phyloP scores from a whole-genome alignment of 2,888 invertebrate genomes.

The Theristus sp. region DNA sequence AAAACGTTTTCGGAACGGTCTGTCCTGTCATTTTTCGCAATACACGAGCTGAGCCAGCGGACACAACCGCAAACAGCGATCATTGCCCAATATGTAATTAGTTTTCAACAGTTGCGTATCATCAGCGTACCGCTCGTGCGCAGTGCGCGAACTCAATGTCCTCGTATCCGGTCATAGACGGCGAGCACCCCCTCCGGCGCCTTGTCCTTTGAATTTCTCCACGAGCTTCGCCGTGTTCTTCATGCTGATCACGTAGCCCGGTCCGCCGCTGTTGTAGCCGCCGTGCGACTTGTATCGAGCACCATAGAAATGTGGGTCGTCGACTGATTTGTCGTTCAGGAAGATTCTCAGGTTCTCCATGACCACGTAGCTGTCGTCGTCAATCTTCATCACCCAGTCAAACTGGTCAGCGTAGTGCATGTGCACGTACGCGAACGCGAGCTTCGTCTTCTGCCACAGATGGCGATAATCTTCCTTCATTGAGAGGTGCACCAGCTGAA shows the following conservation, averaged over 20 bases:
- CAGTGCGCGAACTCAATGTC: constrained; percentile 2
- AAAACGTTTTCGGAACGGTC: too few species aligned
- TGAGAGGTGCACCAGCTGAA: not conserved
- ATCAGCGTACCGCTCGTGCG: not conserved
- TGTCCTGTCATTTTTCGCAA: too few species aligned
- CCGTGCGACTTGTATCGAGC: not conserved
- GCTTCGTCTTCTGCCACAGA: constrained; percentile 4
- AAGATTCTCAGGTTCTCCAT: constrained; percentile 3
- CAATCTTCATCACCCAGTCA: constrained; percentile 5
- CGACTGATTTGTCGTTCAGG: not conserved
- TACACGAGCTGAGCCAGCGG: too few species aligned
- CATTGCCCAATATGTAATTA: not conserved
- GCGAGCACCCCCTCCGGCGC: not conserved
- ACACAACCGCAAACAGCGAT: too few species aligned
- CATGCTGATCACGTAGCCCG: constrained; percentile 1
- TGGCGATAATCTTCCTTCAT: constrained; percentile 1
- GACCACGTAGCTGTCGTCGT: constrained; percentile 6
- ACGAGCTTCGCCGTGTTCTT: not conserved
- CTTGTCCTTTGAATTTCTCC: not conserved
- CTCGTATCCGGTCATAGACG: not conserved
- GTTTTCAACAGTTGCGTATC: not conserved
- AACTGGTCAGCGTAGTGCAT: not conserved
- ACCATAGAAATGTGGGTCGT: not conserved
- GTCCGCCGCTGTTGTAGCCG: constrained; percentile 5
- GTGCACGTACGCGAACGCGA: constrained; percentile 1